phyloP scores from a whole-genome alignment of 2,888 invertebrate species.

The Polydrusus tereticollis region DNA sequence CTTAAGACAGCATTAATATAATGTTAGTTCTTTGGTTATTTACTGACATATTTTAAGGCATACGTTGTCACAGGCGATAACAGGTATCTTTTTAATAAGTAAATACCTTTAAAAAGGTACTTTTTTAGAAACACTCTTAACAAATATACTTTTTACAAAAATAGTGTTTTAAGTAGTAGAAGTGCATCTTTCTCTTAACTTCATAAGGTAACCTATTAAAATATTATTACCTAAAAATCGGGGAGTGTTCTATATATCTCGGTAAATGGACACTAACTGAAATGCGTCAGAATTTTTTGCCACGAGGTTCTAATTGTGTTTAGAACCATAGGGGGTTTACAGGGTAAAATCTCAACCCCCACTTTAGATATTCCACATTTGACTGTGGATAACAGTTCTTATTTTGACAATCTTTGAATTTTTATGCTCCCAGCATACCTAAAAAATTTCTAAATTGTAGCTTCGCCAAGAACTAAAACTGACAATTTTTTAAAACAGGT shows the following conservation, averaged over 20 bases:
- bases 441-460: too few relatives aligned
- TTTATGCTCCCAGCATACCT: too few relatives aligned
- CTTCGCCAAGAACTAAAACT: too few relatives aligned
- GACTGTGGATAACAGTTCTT: too few relatives aligned
- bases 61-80: constrained; percentile 21
- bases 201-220: constrained; percentile 36
- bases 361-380: too few relatives aligned
- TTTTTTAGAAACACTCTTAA: constrained; percentile 3
- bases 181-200: constrained; percentile 30
- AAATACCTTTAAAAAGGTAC: constrained; percentile 1
- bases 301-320: too few relatives aligned
- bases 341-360: too few relatives aligned
- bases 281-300: background rate
- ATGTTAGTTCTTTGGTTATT: constrained; percentile 39
- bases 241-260: background rate
- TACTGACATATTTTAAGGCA: constrained; percentile 43
- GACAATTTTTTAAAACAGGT: too few relatives aligned
- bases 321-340: too few relatives aligned
- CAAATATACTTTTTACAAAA: constrained; percentile 34
- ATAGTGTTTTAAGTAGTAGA: constrained; percentile 37
- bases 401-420: too few relatives aligned
- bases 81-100: constrained; percentile 16
- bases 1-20: constrained; percentile 1
- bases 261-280: background rate
- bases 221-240: background rate